Percentiles rank a stretch among this genome's conserved stretches.
These are phyloP conservation scores for Phoxinus phoxinus DNA, from an alignment of 2,113 vertebrate species.

Conservation along the genomic window DNA sequence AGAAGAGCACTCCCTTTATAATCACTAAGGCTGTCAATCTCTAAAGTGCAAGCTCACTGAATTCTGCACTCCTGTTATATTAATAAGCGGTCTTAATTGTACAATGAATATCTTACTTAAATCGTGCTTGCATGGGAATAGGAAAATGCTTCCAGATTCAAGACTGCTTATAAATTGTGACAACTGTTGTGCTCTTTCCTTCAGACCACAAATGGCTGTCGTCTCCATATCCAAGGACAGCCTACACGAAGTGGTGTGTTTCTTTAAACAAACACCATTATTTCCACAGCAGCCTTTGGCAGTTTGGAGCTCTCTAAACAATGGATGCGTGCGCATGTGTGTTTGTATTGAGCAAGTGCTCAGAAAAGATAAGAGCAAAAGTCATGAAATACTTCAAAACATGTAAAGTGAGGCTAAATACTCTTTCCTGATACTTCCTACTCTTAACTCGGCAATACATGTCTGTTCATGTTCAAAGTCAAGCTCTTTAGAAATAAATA, in stretches of 20 bases:
- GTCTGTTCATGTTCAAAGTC: no score
- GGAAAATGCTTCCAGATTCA: neutral
- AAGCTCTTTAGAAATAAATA: conserved; percentile 1
- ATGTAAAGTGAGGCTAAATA: neutral
- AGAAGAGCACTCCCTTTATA: no score
- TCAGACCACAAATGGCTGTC: neutral
- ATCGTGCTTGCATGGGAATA: neutral
- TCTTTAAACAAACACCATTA: conserved; percentile 37
- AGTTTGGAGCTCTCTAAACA: conserved; percentile 23
- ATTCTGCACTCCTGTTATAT: no score
- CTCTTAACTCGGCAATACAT: no score
- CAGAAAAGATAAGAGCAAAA: conserved; percentile 1
- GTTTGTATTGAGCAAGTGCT: neutral
- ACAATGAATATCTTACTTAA: no score
- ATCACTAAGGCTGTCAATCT: no score
- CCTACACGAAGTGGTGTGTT: neutral
- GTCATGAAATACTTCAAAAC: conserved; percentile 1
- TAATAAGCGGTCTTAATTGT: no score
- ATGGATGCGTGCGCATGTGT: conserved; percentile 4
- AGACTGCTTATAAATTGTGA: neutral
- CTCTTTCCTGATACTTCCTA: neutral
- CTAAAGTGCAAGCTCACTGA: no score
- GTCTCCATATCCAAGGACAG: neutral
- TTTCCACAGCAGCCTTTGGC: conserved; percentile 4
- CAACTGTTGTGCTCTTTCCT: neutral